Percentiles rank a stretch among this genome's conserved stretches.
Conservation (phyloP, 2,113 vertebrate species). For the Oostethus manadensis region DNA sequence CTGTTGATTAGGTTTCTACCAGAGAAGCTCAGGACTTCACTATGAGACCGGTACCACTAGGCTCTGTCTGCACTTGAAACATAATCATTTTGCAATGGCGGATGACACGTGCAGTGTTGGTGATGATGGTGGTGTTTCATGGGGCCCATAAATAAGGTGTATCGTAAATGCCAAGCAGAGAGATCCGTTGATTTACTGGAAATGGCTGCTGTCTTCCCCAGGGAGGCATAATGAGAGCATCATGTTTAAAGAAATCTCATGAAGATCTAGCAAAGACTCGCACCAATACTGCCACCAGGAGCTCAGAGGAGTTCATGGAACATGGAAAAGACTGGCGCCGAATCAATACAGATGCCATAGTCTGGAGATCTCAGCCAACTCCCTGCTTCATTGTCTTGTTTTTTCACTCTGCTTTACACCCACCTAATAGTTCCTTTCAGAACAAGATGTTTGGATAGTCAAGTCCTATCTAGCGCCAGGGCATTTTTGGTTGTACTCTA, state of each 20-base stretch:
- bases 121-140: constrained; percentile 37
- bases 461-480: not conserved
- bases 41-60: constrained; percentile 12
- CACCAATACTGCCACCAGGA: constrained; percentile 65
- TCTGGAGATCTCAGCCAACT: constrained; percentile 62
- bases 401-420: constrained; percentile 42
- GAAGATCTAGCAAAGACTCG: constrained; percentile 67
- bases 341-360: constrained; percentile 77
- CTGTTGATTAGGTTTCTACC: constrained; percentile 37
- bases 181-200: constrained; percentile 67
- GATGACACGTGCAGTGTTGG: constrained; percentile 36
- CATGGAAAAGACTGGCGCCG: constrained; percentile 70
- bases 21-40: too few relatives aligned
- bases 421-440: constrained; percentile 13
- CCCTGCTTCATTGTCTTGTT: constrained; percentile 53
- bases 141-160: constrained; percentile 64
- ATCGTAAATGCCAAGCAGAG: constrained; percentile 35
- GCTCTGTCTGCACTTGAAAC: constrained; percentile 24
- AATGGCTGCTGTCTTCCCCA: constrained; percentile 51
- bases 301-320: constrained; percentile 73
- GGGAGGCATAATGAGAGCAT: constrained; percentile 68
- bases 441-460: constrained; percentile 25
- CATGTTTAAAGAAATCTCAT: constrained; percentile 76
- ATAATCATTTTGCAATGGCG: constrained; percentile 35
- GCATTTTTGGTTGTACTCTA: not conserved